Evolutionary conservation across 2,113 vertebrate genomes (phyloP).

Genomic region (Vulpes lagopus): DNA sequence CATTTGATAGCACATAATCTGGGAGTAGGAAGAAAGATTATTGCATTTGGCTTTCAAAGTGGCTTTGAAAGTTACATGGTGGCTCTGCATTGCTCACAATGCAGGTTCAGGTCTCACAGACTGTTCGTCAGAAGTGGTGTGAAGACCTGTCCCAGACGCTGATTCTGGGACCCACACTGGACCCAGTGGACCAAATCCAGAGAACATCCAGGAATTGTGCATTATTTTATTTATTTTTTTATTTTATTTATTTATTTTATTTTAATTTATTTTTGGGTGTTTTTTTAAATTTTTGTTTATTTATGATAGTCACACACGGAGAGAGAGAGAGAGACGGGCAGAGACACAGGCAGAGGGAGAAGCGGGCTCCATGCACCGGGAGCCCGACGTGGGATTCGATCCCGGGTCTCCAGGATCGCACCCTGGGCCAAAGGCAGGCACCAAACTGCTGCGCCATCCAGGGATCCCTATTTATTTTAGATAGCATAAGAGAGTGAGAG

Average conservation of each 20-base stretch:
- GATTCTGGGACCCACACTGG: background rate
- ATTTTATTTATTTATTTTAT: no score
- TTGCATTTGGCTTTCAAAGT: background rate
- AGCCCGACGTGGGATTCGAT: no score
- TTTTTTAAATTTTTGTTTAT: no score
- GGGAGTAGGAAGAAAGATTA: background rate
- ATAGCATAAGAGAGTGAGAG: background rate
- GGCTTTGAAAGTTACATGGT: background rate
- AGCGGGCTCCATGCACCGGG: no score
- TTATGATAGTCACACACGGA: no score
- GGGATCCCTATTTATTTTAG: no score
- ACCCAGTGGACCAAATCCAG: fast-evolving
- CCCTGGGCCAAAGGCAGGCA: no score
- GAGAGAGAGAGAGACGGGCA: no score
- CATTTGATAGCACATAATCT: background rate
- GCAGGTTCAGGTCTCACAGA: background rate
- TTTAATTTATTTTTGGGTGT: background rate
- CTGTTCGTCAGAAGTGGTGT: background rate
- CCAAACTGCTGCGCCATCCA: no score
- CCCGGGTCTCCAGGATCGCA: no score
- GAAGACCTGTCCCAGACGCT: fast-evolving
- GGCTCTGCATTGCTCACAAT: background rate
- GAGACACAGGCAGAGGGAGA: no score
- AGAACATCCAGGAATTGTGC: background rate
- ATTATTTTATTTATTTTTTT: no score